These are phyloP conservation scores for Bellardia bayeri DNA, from an alignment of 2,888 invertebrate species.

Conservation along the genomic window DNA sequence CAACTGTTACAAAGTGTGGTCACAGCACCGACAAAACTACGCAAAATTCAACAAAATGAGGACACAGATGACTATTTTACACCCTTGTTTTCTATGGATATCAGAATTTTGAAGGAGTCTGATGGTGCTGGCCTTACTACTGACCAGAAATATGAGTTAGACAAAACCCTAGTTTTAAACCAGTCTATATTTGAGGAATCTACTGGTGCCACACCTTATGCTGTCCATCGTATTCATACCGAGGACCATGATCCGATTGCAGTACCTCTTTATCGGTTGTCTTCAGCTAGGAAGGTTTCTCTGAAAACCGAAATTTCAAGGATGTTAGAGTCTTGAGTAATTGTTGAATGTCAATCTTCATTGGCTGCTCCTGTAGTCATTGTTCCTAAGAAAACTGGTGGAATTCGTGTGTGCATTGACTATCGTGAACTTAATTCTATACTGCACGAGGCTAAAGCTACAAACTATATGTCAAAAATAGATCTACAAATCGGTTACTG, in stretches of 20 bases:
- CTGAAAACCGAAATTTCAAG: conserved; percentile 77
- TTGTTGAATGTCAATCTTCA: conserved; percentile 81
- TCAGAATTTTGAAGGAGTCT: too few relatives aligned
- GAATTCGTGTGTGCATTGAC: conserved; percentile 79
- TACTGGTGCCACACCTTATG: conserved; percentile 39
- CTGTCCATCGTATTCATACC: conserved; percentile 58
- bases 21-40: too few relatives aligned
- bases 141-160: too few relatives aligned
- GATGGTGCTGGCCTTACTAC: too few relatives aligned
- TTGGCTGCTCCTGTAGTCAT: conserved; percentile 81
- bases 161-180: too few relatives aligned
- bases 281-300: conserved; percentile 70
- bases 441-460: too few relatives aligned
- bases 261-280: conserved; percentile 71
- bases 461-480: too few relatives aligned
- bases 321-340: conserved; percentile 78
- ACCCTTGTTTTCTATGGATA: too few relatives aligned
- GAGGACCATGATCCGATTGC: conserved; percentile 46
- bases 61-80: too few relatives aligned
- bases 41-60: too few relatives aligned
- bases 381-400: conserved; percentile 79
- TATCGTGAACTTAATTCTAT: conserved; percentile 72
- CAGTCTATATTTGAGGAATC: conserved; percentile 30
- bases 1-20: too few relatives aligned
- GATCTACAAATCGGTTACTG: conserved; percentile 70